phyloP scores from a whole-genome alignment of 2,888 invertebrate genomes.

The Caenorhabditis afra region DNA sequence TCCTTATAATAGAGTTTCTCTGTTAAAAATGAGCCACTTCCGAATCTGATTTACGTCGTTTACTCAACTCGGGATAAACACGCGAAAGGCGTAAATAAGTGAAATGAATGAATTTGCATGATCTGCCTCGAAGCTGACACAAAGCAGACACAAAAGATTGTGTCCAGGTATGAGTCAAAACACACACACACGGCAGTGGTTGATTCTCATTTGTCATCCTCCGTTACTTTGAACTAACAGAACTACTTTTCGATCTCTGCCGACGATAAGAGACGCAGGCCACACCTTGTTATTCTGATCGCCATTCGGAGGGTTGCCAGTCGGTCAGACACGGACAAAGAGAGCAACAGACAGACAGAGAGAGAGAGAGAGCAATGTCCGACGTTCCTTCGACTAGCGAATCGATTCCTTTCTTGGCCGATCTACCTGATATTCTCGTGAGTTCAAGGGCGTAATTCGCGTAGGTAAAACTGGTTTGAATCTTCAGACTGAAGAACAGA shows the following conservation, averaged over 20 bases:
- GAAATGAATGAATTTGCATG: not conserved
- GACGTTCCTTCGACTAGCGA: not conserved
- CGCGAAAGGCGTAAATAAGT: too few species aligned
- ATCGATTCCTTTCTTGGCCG: not conserved
- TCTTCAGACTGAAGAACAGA: not conserved
- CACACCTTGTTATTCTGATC: too few species aligned
- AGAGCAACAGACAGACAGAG: not conserved
- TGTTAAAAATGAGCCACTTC: too few species aligned
- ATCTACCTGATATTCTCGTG: constrained; percentile 8
- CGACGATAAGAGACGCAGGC: not conserved
- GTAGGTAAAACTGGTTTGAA: not conserved
- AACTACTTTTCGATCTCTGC: constrained; percentile 16
- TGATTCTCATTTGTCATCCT: constrained; percentile 4
- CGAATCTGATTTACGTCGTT: not conserved
- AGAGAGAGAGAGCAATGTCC: not conserved
- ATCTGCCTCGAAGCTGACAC: not conserved
- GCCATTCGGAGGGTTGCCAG: too few species aligned
- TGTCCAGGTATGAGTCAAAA: constrained; percentile 24
- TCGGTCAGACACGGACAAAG: too few species aligned
- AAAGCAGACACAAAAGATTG: constrained; percentile 32
- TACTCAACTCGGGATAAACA: not conserved
- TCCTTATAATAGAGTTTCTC: too few species aligned
- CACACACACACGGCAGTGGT: constrained; percentile 1
- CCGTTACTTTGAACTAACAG: not conserved
- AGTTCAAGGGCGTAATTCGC: not conserved